A percentile compares a stretch with the other conserved stretches of the same genome.
Evolutionary conservation across 2,113 vertebrate species (phyloP).

Genomic region (Lichenostomus cassidix): DNA sequence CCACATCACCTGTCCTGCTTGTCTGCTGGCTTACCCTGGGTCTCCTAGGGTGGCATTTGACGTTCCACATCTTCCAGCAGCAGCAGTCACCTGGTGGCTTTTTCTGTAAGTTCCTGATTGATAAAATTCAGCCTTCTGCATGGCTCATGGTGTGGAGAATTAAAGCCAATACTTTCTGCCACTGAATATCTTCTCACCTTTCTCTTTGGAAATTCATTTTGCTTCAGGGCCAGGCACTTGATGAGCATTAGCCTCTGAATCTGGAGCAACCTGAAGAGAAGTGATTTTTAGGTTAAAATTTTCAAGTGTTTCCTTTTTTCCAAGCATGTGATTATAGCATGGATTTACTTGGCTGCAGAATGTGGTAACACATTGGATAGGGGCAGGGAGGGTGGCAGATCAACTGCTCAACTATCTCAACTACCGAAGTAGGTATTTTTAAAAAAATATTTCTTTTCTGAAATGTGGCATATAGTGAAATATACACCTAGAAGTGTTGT

Average conservation of each 20-base stretch:
- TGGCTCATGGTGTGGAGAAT: background rate
- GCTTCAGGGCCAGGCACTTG: background rate
- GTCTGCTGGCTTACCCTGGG: background rate
- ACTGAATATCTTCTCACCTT: background rate
- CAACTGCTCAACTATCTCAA: background rate
- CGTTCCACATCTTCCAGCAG: slow-evolving; percentile 6
- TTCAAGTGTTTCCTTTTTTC: background rate
- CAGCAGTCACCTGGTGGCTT: background rate
- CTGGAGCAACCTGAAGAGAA: background rate
- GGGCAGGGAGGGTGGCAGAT: background rate
- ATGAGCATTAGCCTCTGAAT: background rate
- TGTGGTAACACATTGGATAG: background rate
- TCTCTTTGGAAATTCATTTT: background rate
- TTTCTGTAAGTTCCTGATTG: background rate
- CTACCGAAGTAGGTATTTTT: background rate
- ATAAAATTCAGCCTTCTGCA: background rate
- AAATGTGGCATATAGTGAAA: background rate
- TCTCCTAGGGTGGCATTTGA: background rate
- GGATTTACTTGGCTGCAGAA: background rate
- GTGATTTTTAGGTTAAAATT: background rate
- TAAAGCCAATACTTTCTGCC: background rate
- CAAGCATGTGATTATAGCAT: background rate
- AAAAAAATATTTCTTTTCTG: background rate
- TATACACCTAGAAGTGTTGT: background rate
- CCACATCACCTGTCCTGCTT: slow-evolving; percentile 8